These are phyloP conservation scores for Siderastrea radians DNA, from an alignment of 92 coral and sea anemone genomes.

Conservation along the genomic window DNA sequence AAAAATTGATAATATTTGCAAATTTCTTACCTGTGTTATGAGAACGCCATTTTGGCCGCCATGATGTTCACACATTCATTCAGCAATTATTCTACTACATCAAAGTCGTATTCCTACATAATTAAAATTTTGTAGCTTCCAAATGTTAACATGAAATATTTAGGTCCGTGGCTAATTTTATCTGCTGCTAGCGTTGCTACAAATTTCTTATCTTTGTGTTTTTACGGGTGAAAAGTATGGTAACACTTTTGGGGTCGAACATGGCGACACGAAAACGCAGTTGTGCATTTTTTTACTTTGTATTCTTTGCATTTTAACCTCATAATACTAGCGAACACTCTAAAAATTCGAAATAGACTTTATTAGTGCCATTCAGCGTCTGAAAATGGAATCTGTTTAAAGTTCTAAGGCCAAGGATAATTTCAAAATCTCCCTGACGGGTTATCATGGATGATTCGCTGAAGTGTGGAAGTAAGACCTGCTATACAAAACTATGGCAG, in stretches of 20 bases:
- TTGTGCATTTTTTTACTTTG: neutral
- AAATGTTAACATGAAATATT: conserved; percentile 94
- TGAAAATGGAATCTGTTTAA: neutral
- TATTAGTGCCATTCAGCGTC: neutral
- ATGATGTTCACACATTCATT: conserved; percentile 19
- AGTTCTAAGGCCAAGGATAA: conserved; percentile 19
- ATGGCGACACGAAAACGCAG: neutral
- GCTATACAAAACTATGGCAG: neutral
- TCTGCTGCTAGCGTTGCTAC: conserved; percentile 53
- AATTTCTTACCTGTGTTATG: conserved; percentile 8
- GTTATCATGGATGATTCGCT: neutral
- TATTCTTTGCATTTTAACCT: neutral
- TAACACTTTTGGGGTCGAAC: conserved; percentile 2
- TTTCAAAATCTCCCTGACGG: conserved; percentile 13
- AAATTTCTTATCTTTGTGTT: conserved; percentile 32
- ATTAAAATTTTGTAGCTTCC: conserved; percentile 93
- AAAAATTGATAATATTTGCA: neutral
- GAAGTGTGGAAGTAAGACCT: neutral
- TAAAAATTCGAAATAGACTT: neutral
- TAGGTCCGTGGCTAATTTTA: conserved; percentile 85
- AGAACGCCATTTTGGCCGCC: conserved; percentile 23
- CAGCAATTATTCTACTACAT: conserved; percentile 32
- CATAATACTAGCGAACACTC: neutral
- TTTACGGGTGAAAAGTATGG: conserved; percentile 11
- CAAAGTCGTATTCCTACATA: conserved; percentile 82